These are phyloP conservation scores for Ochotona princeps DNA, from an alignment of 2,113 vertebrate species.

Conservation along the genomic window DNA sequence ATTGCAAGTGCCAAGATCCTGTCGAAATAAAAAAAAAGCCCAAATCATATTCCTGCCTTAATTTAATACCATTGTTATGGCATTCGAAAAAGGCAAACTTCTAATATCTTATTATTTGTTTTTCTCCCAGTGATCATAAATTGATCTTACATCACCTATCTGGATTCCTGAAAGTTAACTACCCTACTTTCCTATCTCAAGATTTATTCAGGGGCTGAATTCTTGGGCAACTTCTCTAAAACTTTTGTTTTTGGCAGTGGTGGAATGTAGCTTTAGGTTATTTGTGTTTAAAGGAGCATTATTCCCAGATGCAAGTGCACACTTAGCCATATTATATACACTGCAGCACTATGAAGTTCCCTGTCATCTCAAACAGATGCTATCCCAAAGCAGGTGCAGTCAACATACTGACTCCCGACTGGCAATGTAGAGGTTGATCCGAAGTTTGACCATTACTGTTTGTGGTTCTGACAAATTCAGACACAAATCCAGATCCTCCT, in stretches of 20 bases:
- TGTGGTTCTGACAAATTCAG: slow-evolving; percentile 30
- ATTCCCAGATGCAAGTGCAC: not conserved
- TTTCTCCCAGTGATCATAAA: not conserved
- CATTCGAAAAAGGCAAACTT: not conserved
- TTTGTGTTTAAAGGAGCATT: not conserved
- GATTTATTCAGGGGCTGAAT: not conserved
- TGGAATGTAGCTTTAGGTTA: not conserved
- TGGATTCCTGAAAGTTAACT: not conserved
- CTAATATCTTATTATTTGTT: not conserved
- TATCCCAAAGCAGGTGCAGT: not conserved
- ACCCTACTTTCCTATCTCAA: not conserved
- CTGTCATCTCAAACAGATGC: not conserved
- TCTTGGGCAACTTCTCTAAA: not conserved
- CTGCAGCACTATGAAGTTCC: not conserved
- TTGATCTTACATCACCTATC: not conserved
- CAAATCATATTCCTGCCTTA: not conserved
- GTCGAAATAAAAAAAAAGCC: slow-evolving; percentile 36
- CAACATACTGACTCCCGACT: not conserved
- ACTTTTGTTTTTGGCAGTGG: not conserved
- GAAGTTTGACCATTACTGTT: not conserved
- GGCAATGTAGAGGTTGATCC: not conserved
- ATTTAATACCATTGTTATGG: slow-evolving; percentile 5
- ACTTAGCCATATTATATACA: not conserved
- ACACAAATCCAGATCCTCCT: not conserved
- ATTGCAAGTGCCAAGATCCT: not conserved